Evolutionary conservation across 2,888 invertebrate genomes (phyloP).

Genomic region (Synanthedon formicaeformis): DNA sequence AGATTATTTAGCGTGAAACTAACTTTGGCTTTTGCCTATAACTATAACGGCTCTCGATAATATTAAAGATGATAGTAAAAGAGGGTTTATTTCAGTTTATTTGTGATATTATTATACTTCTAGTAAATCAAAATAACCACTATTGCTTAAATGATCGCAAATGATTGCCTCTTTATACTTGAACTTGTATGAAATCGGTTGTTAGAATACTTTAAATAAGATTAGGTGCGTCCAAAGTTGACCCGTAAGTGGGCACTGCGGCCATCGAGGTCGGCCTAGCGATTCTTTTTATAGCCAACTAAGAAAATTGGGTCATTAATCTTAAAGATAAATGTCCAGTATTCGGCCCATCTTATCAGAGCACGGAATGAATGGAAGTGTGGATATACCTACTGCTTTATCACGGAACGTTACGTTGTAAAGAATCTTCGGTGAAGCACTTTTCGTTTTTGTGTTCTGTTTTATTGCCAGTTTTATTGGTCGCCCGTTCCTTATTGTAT

Average conservation of each 20-base stretch:
- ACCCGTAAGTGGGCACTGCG: slow-evolving; percentile 43
- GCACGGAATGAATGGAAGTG: slow-evolving; percentile 53
- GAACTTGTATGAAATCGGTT: no score
- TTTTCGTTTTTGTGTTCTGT: slow-evolving; percentile 10
- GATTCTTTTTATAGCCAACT: slow-evolving; percentile 69
- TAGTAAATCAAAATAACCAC: no score
- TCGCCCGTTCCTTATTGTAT: neutral
- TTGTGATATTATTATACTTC: no score
- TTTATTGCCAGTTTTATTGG: slow-evolving; percentile 2
- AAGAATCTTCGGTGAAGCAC: slow-evolving; percentile 10
- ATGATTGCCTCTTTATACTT: no score
- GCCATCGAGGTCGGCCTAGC: slow-evolving; percentile 51
- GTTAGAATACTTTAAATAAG: no score
- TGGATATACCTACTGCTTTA: slow-evolving; percentile 35
- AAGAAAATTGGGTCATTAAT: slow-evolving; percentile 72
- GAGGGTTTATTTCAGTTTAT: no score
- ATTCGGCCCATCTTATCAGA: slow-evolving; percentile 67
- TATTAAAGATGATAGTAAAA: no score
- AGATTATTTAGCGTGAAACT: no score
- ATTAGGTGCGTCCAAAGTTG: slow-evolving; percentile 29
- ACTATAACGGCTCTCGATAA: no score
- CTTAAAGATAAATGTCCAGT: slow-evolving; percentile 69
- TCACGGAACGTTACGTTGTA: slow-evolving; percentile 24
- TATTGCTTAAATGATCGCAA: no score
- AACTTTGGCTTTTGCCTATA: no score